Evolutionary conservation across 2,797 vertebrate genomes (phyloP).

Genomic region (Argya squamiceps): DNA sequence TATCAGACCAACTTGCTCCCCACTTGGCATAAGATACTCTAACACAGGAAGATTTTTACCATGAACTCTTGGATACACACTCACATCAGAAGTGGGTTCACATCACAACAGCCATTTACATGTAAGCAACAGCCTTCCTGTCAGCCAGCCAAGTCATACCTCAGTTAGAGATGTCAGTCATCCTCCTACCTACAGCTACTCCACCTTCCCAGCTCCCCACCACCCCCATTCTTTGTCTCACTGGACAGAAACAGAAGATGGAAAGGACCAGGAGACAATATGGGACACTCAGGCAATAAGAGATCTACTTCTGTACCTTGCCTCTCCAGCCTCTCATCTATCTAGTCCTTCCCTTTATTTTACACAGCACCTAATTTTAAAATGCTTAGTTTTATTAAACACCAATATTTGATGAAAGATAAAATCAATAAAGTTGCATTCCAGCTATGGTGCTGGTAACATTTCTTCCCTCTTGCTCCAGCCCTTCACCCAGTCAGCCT

Average conservation of each 20-base stretch:
- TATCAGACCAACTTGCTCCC: neutral
- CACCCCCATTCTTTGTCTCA: neutral
- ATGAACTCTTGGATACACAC: neutral
- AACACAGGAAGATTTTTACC: neutral
- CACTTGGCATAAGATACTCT: neutral
- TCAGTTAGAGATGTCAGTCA: neutral
- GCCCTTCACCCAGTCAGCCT: neutral
- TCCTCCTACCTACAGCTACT: no score
- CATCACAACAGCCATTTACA: neutral
- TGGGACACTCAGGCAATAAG: rapidly evolving
- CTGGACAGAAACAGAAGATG: neutral
- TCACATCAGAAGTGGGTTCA: neutral
- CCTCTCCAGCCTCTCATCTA: neutral
- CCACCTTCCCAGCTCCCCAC: neutral
- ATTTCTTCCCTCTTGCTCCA: neutral
- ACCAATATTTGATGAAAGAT: neutral
- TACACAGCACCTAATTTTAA: rapidly evolving
- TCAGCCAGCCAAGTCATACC: neutral
- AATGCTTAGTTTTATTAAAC: neutral
- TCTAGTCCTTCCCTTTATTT: neutral
- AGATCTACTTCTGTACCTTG: neutral
- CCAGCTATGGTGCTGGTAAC: neutral
- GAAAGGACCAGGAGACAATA: neutral
- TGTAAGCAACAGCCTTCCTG: neutral
- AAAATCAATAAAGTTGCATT: neutral